phyloP scores from a whole-genome alignment of 1,140 invertebrate species.

The Dreissena polymorpha region DNA sequence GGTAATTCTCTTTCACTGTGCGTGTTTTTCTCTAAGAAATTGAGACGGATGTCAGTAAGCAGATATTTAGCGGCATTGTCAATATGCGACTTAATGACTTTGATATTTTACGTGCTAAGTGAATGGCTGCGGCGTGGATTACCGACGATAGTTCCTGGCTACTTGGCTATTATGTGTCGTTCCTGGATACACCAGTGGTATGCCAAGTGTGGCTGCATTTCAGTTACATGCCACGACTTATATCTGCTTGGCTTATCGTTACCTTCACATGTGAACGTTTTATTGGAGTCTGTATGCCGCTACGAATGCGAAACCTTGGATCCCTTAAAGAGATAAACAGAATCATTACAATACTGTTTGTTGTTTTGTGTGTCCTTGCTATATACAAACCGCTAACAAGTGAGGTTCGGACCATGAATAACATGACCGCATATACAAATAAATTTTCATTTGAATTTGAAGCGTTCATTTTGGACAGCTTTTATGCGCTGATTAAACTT shows the following conservation, averaged over 20 bases:
- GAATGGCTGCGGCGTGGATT: constrained; percentile 66
- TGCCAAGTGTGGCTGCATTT: constrained; percentile 72
- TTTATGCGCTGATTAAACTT: constrained; percentile 61
- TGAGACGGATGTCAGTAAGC: constrained; percentile 69
- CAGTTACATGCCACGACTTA: constrained; percentile 70
- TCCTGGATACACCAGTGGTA: constrained; percentile 66
- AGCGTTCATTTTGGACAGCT: constrained; percentile 66
- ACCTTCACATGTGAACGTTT: constrained; percentile 76
- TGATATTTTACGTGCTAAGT: constrained; percentile 62
- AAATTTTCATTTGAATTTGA: constrained; percentile 43
- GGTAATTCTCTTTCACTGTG: constrained; percentile 69
- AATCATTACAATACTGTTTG: constrained; percentile 59
- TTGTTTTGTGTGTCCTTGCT: constrained; percentile 59
- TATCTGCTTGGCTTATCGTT: constrained; percentile 75
- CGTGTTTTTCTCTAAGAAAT: constrained; percentile 69
- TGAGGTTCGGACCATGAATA: constrained; percentile 41
- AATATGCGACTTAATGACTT: constrained; percentile 57
- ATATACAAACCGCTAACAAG: constrained; percentile 70
- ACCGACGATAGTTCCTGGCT: background rate
- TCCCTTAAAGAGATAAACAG: constrained; percentile 1
- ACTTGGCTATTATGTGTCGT: constrained; percentile 1
- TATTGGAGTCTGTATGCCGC: constrained; percentile 72
- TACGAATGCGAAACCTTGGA: constrained; percentile 34
- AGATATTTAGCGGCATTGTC: constrained; percentile 64
- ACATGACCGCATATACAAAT: constrained; percentile 44